A percentile compares a stretch with the other conserved stretches of the same genome.
These are phyloP conservation scores for Neopipo cinnamomea DNA, from an alignment of 2,113 vertebrate genomes.

Conservation along the genomic window DNA sequence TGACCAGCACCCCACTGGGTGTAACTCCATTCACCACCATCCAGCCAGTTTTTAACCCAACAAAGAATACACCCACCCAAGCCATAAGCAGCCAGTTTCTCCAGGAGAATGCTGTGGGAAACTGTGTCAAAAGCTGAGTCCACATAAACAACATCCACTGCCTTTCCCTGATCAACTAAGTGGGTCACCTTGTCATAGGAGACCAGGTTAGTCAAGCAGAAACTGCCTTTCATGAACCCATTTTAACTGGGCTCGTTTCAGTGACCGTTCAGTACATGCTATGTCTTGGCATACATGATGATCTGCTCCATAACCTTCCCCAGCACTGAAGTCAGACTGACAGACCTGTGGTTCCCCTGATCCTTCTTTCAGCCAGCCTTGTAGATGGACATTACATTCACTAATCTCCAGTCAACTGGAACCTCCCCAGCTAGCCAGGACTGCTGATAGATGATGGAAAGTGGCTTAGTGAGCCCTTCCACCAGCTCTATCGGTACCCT, in stretches of 20 bases:
- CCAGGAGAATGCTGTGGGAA: not conserved
- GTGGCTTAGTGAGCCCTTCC: not conserved
- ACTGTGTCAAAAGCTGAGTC: not conserved
- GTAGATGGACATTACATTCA: not conserved
- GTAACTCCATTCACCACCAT: not conserved
- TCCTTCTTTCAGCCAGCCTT: not conserved
- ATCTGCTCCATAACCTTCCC: not conserved
- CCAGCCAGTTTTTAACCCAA: not conserved
- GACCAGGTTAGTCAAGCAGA: not conserved
- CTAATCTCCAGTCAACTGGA: not conserved
- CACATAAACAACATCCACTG: not conserved
- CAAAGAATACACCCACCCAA: not conserved
- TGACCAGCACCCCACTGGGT: not conserved
- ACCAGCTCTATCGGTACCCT: not conserved
- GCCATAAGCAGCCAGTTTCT: not conserved
- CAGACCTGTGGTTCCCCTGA: not conserved
- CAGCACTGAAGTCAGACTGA: not conserved
- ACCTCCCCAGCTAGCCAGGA: not conserved
- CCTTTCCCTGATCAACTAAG: not conserved
- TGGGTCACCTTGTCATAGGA: not conserved
- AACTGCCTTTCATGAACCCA: not conserved
- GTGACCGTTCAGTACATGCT: not conserved
- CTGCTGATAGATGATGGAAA: not conserved
- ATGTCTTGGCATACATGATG: not conserved
- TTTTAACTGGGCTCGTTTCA: not conserved